phyloP scores from a whole-genome alignment of 2,797 vertebrate species.

The Leptoclinus maculatus region DNA sequence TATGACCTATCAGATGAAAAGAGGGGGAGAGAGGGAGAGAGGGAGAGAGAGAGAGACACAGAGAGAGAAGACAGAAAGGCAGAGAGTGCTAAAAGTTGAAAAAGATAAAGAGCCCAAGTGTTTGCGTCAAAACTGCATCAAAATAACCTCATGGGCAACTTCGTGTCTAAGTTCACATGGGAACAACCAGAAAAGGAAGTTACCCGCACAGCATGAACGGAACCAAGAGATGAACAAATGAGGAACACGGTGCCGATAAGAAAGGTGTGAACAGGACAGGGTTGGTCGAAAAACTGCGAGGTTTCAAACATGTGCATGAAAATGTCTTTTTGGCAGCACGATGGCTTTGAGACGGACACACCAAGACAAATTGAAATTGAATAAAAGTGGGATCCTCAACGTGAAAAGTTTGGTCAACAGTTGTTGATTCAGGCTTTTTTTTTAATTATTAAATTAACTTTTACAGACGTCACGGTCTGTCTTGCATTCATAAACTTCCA shows the following conservation, averaged over 20 bases:
- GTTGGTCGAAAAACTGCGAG: background rate
- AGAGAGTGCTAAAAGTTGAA: constrained; percentile 11
- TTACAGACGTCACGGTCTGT: background rate
- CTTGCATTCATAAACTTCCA: background rate
- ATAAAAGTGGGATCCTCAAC: background rate
- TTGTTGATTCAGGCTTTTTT: background rate
- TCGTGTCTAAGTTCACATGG: constrained; percentile 27
- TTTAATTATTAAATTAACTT: constrained; percentile 1
- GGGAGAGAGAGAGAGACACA: background rate
- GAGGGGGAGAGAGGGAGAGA: constrained; percentile 39
- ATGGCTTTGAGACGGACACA: background rate
- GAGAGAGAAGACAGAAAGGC: constrained; percentile 5
- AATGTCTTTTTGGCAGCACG: background rate
- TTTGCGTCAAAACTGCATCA: constrained; percentile 22
- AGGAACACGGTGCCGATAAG: constrained; percentile 26
- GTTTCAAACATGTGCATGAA: background rate
- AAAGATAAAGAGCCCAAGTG: background rate
- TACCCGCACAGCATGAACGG: constrained; percentile 4
- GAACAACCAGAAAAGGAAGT: constrained; percentile 62
- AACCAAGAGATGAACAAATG: constrained; percentile 46
- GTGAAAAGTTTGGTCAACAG: background rate
- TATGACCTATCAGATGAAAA: constrained; percentile 73
- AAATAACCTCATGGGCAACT: constrained; percentile 3
- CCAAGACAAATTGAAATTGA: background rate
- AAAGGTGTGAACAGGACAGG: constrained; percentile 2